These are phyloP conservation scores for Perizoma affinitatum DNA, from an alignment of 2,888 invertebrate genomes.

Conservation along the genomic window DNA sequence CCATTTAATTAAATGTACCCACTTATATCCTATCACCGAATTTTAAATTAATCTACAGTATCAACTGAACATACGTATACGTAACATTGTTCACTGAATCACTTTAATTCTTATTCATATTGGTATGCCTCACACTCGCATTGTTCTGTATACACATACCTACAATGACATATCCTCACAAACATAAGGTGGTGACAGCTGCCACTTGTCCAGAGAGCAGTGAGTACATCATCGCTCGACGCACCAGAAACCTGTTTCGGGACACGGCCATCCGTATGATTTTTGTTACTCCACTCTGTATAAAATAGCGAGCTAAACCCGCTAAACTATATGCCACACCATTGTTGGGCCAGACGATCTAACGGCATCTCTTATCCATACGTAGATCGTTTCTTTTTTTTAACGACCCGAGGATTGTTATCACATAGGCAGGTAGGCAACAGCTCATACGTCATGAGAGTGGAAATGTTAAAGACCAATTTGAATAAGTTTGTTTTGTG, in stretches of 20 bases:
- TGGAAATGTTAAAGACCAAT: conserved; percentile 28
- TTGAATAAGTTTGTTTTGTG: conserved; percentile 25
- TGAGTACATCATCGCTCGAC: conserved; percentile 52
- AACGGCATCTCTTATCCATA: conserved; percentile 77
- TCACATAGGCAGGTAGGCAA: conserved; percentile 56
- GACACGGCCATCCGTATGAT: conserved; percentile 49
- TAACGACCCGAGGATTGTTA: conserved; percentile 63
- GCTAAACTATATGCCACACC: conserved; percentile 62
- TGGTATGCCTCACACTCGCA: conserved; percentile 9
- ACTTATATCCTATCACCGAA: too few species aligned
- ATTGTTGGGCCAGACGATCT: conserved; percentile 75
- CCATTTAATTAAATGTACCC: too few species aligned
- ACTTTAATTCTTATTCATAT: not conserved
- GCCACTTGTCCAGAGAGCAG: conserved; percentile 48
- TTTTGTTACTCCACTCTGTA: conserved; percentile 55
- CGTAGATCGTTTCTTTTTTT: conserved; percentile 67
- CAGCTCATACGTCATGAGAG: conserved; percentile 33
- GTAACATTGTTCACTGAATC: too few species aligned
- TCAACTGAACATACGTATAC: too few species aligned
- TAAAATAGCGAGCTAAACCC: conserved; percentile 61
- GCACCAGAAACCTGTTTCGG: conserved; percentile 72
- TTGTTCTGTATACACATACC: conserved; percentile 21
- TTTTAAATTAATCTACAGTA: too few species aligned
- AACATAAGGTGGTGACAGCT: conserved; percentile 52
- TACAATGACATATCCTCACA: conserved; percentile 30